Evolutionary conservation across 2,888 invertebrate species (phyloP).

Genomic region (Hoplodrina ambigua): DNA sequence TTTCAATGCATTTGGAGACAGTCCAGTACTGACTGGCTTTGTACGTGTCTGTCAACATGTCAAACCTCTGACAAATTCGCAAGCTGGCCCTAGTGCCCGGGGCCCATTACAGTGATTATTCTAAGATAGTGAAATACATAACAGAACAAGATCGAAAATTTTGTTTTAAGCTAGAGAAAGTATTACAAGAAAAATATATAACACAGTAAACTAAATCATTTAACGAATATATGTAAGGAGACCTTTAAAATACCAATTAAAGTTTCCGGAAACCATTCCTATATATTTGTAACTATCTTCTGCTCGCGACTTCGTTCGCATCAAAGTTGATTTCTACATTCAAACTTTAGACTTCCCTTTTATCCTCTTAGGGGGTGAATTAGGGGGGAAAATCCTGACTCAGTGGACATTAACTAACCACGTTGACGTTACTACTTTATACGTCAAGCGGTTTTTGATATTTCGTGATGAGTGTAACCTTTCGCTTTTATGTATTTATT

Average conservation of each 20-base stretch:
- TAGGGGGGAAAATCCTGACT: too few relatives aligned
- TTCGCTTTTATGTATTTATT: too few relatives aligned
- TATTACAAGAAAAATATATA: slow-evolving; percentile 21
- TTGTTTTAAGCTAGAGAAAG: neutral
- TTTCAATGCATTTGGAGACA: neutral
- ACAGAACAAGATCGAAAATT: neutral
- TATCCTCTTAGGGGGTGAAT: too few relatives aligned
- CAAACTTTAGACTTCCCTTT: too few relatives aligned
- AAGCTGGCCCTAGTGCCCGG: too few relatives aligned
- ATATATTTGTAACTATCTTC: slow-evolving; percentile 3
- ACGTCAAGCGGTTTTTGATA: too few relatives aligned
- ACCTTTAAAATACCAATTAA: slow-evolving; percentile 36
- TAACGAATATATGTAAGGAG: slow-evolving; percentile 22
- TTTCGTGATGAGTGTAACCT: too few relatives aligned
- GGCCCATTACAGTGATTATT: neutral
- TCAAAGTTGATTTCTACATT: too few relatives aligned
- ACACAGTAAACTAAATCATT: slow-evolving; percentile 23
- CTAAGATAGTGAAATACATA: neutral
- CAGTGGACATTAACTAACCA: too few relatives aligned
- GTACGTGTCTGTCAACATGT: too few relatives aligned
- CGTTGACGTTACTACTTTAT: too few relatives aligned
- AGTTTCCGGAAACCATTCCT: slow-evolving; percentile 12
- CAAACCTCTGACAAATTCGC: neutral
- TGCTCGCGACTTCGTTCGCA: too few relatives aligned
- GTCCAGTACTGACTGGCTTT: neutral